Conservation (phyloP, 2,113 vertebrate genomes). For the Limanda limanda region DNA sequence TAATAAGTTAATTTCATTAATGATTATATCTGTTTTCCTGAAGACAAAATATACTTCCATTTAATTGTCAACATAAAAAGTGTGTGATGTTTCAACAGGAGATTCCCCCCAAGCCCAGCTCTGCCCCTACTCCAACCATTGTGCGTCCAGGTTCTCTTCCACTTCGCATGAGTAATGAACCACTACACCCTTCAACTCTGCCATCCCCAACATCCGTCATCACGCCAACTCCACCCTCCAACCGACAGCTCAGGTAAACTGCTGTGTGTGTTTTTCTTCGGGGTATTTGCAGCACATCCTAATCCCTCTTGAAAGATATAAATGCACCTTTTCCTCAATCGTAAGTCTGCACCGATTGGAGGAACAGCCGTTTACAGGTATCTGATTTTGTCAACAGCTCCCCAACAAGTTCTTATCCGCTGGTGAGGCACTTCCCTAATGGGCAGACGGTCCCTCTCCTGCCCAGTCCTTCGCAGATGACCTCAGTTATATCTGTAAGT, state of each 20-base stretch:
- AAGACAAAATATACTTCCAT: neutral
- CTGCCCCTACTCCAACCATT: conserved; percentile 93
- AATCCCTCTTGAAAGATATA: neutral
- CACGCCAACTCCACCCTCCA: conserved; percentile 95
- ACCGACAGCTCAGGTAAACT: conserved; percentile 91
- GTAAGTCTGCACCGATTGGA: neutral
- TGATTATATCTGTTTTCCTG: neutral
- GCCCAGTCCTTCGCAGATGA: conserved; percentile 93
- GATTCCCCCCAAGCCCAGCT: conserved; percentile 84
- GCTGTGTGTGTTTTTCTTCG: neutral
- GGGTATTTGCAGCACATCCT: neutral
- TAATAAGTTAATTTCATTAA: no score
- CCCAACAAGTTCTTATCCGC: conserved; percentile 88
- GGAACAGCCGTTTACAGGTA: conserved; percentile 15
- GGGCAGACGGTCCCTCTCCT: conserved; percentile 93
- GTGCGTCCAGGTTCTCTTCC: conserved; percentile 94
- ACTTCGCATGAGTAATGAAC: conserved; percentile 90
- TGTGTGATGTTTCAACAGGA: conserved; percentile 75
- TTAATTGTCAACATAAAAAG: neutral
- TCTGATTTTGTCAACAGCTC: conserved; percentile 82
- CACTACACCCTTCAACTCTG: conserved; percentile 88
- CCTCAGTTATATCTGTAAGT: conserved; percentile 97
- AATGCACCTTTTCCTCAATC: neutral
- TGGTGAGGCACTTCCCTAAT: conserved; percentile 96
- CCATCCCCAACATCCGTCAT: conserved; percentile 97